A percentile compares a stretch with the other conserved stretches of the same genome.
phyloP scores from a whole-genome alignment of 1,140 invertebrate species.

The Saxidomus purpurata region DNA sequence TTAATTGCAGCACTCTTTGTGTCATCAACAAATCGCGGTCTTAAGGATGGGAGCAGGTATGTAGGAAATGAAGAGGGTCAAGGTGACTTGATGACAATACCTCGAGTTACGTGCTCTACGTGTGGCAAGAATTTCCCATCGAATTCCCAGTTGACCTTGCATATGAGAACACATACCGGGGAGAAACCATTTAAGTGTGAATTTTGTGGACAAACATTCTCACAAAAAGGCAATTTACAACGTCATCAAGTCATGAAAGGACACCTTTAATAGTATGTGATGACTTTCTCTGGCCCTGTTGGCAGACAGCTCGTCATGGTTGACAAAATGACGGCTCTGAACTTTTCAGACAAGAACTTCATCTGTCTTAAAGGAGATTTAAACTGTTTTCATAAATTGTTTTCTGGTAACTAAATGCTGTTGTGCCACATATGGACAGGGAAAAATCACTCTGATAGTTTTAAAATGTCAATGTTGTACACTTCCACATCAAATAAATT shows the following conservation, averaged over 20 bases:
- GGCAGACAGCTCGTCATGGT: too few species aligned
- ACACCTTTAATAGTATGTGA: slow-evolving; percentile 72
- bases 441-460: too few species aligned
- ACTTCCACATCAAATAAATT: too few species aligned
- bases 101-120: neutral
- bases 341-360: too few species aligned
- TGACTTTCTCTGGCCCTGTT: too few species aligned
- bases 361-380: too few species aligned
- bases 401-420: neutral
- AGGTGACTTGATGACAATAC: neutral
- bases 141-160: neutral
- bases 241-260: slow-evolving; percentile 77
- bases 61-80: neutral
- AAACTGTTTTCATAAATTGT: too few species aligned
- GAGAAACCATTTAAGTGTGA: slow-evolving; percentile 35
- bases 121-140: neutral
- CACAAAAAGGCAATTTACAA: slow-evolving; percentile 73
- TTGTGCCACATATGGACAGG: too few species aligned
- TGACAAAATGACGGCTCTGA: too few species aligned
- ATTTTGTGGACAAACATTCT: slow-evolving; percentile 89
- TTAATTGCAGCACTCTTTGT: neutral
- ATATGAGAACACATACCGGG: slow-evolving; percentile 33
- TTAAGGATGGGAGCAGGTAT: neutral
- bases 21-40: neutral
- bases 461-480: too few species aligned